phyloP scores from a whole-genome alignment of 2,113 vertebrate genomes.

The Chamaea fasciata region DNA sequence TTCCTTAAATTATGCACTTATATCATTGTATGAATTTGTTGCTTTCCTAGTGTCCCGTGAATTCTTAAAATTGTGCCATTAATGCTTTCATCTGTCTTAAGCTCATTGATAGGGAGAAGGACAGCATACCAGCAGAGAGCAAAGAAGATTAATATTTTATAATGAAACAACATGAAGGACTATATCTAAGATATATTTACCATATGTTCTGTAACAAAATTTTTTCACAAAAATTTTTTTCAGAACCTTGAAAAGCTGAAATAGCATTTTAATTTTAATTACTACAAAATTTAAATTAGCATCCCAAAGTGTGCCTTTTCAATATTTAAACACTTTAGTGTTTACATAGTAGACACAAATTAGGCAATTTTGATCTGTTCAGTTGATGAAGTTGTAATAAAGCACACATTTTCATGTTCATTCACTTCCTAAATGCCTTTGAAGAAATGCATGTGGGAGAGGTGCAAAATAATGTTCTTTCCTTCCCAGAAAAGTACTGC shows the following conservation, averaged over 20 bases:
- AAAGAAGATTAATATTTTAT: not conserved
- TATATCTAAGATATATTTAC: not conserved
- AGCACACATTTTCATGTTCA: not conserved
- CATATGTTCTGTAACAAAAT: not conserved
- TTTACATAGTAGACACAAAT: not conserved
- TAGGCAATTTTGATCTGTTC: not conserved
- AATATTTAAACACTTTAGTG: not conserved
- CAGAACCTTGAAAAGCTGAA: not conserved
- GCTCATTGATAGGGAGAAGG: not conserved
- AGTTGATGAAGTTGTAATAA: not conserved
- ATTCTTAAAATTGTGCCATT: not conserved
- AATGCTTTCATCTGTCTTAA: not conserved
- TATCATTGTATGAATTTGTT: not conserved
- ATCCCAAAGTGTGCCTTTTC: not conserved
- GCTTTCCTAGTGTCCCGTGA: not conserved
- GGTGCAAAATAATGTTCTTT: not conserved
- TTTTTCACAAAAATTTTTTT: not conserved
- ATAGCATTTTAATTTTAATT: not conserved
- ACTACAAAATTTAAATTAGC: not conserved
- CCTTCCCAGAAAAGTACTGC: not conserved
- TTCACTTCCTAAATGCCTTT: not conserved
- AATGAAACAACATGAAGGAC: not conserved
- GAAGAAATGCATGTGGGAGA: not conserved
- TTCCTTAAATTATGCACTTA: not conserved
- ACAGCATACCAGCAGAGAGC: not conserved